Conservation (phyloP, 64 coral and sea anemone genomes). For the Pocillopora verrucosa region DNA sequence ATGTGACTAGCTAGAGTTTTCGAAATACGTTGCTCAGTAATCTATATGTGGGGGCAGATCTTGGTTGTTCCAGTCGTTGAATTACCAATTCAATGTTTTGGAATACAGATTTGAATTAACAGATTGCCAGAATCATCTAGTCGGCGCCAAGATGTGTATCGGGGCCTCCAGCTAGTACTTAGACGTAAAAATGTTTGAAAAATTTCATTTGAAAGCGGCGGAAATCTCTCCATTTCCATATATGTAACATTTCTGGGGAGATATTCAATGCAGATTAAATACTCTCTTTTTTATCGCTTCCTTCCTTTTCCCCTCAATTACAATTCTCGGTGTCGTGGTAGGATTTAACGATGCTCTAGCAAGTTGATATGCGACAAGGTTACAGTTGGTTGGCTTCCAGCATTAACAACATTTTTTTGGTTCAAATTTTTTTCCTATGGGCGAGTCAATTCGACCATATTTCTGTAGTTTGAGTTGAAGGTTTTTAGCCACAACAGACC, state of each 20-base stretch:
- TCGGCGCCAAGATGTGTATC: not conserved
- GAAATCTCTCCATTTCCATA: not conserved
- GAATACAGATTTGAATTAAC: not conserved
- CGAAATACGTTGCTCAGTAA: not conserved
- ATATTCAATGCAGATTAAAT: not conserved
- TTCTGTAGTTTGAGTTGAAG: conserved; percentile 3
- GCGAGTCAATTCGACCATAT: not conserved
- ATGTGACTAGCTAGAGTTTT: not conserved
- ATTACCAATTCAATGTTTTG: too few species aligned
- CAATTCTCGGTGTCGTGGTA: not conserved
- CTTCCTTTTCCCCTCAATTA: not conserved
- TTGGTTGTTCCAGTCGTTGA: not conserved
- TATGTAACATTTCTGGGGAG: not conserved
- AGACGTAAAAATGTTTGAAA: not conserved
- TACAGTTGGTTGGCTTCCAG: not conserved
- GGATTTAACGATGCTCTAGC: not conserved
- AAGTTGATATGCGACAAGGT: not conserved
- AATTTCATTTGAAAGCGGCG: not conserved
- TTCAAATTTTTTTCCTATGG: not conserved
- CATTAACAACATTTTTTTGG: not conserved
- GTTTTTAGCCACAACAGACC: not conserved
- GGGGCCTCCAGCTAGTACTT: not conserved
- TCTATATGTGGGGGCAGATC: not conserved
- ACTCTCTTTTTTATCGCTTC: not conserved
- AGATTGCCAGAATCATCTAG: not conserved